A percentile compares a stretch with the other conserved stretches of the same genome.
These are phyloP conservation scores for Dascillus cervinus DNA, from an alignment of 2,888 invertebrate species.

Conservation along the genomic window DNA sequence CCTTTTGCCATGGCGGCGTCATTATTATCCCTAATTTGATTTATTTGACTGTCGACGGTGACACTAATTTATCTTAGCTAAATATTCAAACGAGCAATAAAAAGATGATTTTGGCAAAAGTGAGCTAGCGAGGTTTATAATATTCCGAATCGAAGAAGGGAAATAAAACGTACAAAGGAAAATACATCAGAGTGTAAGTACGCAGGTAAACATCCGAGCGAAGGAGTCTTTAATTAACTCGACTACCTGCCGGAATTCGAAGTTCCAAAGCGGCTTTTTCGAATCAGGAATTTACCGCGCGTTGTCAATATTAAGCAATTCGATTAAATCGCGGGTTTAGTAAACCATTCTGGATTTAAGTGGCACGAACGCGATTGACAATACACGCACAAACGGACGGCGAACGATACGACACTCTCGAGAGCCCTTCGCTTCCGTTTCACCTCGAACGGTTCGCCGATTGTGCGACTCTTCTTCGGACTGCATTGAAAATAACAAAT, in stretches of 20 bases:
- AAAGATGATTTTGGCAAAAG: too few species aligned
- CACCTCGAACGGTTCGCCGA: slow-evolving; percentile 25
- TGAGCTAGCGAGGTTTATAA: slow-evolving; percentile 4
- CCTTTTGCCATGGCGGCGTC: slow-evolving; percentile 7
- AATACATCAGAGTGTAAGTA: slow-evolving; percentile 19
- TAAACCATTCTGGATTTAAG: slow-evolving; percentile 32
- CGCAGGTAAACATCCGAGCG: slow-evolving; percentile 21
- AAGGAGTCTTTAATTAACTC: slow-evolving; percentile 19
- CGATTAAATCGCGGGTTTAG: slow-evolving; percentile 32
- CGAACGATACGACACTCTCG: slow-evolving; percentile 30
- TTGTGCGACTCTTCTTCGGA: slow-evolving; percentile 14
- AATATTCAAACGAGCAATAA: too few species aligned
- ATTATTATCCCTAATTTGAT: slow-evolving; percentile 8
- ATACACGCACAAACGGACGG: slow-evolving; percentile 26
- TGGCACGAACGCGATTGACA: slow-evolving; percentile 27
- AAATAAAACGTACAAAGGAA: slow-evolving; percentile 5
- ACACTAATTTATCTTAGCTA: too few species aligned
- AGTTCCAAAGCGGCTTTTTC: slow-evolving; percentile 19
- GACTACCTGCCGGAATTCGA: slow-evolving; percentile 24
- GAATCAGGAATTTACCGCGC: slow-evolving; percentile 26
- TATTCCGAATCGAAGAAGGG: slow-evolving; percentile 6
- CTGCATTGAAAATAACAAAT: slow-evolving; percentile 12
- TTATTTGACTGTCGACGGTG: slow-evolving; percentile 2
- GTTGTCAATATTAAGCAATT: slow-evolving; percentile 36
- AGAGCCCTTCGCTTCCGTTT: slow-evolving; percentile 31